These are phyloP conservation scores for Parnassius smintheus DNA, from an alignment of 2,888 invertebrate species.

Conservation along the genomic window DNA sequence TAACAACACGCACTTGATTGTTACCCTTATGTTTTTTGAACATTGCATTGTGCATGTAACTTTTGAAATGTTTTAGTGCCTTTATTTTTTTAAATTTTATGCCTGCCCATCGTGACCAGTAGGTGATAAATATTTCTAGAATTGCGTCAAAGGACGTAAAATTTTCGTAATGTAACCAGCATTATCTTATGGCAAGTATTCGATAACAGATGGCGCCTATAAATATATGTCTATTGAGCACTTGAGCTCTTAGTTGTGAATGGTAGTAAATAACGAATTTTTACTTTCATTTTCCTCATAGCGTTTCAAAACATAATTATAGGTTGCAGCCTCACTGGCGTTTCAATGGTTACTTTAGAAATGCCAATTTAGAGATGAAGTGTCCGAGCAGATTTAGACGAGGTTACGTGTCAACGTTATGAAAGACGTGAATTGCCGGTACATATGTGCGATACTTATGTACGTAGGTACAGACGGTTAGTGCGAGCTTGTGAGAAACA, in stretches of 20 bases:
- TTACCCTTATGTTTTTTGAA: too few relatives aligned
- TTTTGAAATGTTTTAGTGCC: too few relatives aligned
- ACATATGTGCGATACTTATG: slow-evolving; percentile 1
- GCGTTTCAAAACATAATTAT: slow-evolving; percentile 3
- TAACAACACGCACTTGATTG: too few relatives aligned
- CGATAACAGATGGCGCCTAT: too few relatives aligned
- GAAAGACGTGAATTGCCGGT: slow-evolving; percentile 17
- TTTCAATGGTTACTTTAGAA: slow-evolving; percentile 7
- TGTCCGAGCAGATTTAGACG: slow-evolving; percentile 1
- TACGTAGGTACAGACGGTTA: not conserved
- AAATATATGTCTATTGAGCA: too few relatives aligned
- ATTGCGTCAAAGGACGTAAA: too few relatives aligned
- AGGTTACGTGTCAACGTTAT: slow-evolving; percentile 12
- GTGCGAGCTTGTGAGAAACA: not conserved
- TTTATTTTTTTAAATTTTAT: too few relatives aligned
- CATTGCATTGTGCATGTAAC: too few relatives aligned
- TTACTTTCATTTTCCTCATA: slow-evolving; percentile 1
- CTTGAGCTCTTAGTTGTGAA: not conserved
- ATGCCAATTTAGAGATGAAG: slow-evolving; percentile 3
- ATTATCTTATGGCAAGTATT: too few relatives aligned
- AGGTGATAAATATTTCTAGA: too few relatives aligned
- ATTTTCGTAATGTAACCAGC: too few relatives aligned
- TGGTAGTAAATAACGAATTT: not conserved
- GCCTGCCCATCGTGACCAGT: too few relatives aligned
- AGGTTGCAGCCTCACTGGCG: not conserved